These are phyloP conservation scores for Catharus bicknelli DNA, from an alignment of 2,113 vertebrate species.

Conservation along the genomic window DNA sequence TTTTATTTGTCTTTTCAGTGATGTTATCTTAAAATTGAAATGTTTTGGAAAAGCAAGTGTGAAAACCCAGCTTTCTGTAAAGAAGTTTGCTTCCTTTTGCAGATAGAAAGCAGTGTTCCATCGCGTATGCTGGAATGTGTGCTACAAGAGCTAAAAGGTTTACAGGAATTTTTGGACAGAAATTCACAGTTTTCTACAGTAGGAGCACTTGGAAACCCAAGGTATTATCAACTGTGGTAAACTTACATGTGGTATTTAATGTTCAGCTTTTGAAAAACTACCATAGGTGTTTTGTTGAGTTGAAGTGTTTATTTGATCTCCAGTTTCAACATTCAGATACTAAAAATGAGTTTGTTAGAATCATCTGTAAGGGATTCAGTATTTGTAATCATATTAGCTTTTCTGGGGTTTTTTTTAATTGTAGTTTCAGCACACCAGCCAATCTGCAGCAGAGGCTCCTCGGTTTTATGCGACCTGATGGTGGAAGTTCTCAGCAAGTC, in stretches of 20 bases:
- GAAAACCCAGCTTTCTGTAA: background rate
- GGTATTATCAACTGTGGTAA: slow-evolving; percentile 71
- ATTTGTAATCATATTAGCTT: background rate
- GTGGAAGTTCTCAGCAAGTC: slow-evolving; percentile 89
- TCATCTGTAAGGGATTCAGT: background rate
- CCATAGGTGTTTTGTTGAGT: fast-evolving
- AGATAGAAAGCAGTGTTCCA: slow-evolving; percentile 92
- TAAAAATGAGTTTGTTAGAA: background rate
- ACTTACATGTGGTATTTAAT: background rate
- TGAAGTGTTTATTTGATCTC: background rate
- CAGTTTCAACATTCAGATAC: background rate
- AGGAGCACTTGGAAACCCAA: slow-evolving; percentile 85
- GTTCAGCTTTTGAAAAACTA: background rate
- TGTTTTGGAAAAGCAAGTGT: background rate
- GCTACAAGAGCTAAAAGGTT: slow-evolving; percentile 84
- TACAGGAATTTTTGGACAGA: slow-evolving; percentile 93
- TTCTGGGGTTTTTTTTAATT: background rate
- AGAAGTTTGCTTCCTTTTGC: background rate
- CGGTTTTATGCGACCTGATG: slow-evolving; percentile 90
- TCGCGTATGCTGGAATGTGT: slow-evolving; percentile 82
- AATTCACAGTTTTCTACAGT: slow-evolving; percentile 91
- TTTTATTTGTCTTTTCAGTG: background rate
- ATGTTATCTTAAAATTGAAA: background rate
- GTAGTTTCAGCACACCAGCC: slow-evolving; percentile 84
- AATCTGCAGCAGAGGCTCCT: slow-evolving; percentile 90